Percentiles rank a stretch among this genome's conserved stretches.
Evolutionary conservation across 2,113 vertebrate genomes (phyloP).

Genomic region (Bos javanicus): DNA sequence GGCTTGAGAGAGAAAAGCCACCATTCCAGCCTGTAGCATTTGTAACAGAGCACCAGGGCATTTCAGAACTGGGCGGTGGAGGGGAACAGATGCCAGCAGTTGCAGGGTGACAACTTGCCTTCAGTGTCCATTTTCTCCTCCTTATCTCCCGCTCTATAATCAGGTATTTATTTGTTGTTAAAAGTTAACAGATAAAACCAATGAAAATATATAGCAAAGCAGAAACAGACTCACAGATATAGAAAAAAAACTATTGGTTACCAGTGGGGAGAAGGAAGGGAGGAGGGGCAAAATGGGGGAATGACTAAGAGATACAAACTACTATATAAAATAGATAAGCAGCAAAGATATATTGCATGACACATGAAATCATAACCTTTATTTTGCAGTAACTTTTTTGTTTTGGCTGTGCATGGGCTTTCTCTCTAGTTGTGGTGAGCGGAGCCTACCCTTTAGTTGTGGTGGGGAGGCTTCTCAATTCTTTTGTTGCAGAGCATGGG

Average conservation of each 20-base stretch:
- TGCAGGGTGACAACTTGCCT: neutral
- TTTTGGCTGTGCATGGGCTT: neutral
- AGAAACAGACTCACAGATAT: neutral
- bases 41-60: neutral
- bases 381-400: neutral
- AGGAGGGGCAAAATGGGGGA: accelerated
- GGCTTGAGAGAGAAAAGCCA: neutral
- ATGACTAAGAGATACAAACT: neutral
- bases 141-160: neutral
- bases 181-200: neutral
- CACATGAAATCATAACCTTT: neutral
- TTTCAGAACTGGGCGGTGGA: accelerated
- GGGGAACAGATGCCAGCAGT: neutral
- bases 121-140: neutral
- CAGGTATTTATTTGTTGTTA: neutral
- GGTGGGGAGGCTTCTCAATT: neutral
- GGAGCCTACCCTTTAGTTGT: neutral
- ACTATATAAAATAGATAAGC: neutral
- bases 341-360: neutral
- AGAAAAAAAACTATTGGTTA: neutral
- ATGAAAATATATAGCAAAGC: neutral
- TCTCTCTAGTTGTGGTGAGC: neutral
- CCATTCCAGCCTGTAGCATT: neutral
- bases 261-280: neutral
- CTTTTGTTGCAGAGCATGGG: neutral